These are phyloP conservation scores for Temnothorax unifasciatus DNA, from an alignment of 2,888 invertebrate genomes.

Conservation along the genomic window DNA sequence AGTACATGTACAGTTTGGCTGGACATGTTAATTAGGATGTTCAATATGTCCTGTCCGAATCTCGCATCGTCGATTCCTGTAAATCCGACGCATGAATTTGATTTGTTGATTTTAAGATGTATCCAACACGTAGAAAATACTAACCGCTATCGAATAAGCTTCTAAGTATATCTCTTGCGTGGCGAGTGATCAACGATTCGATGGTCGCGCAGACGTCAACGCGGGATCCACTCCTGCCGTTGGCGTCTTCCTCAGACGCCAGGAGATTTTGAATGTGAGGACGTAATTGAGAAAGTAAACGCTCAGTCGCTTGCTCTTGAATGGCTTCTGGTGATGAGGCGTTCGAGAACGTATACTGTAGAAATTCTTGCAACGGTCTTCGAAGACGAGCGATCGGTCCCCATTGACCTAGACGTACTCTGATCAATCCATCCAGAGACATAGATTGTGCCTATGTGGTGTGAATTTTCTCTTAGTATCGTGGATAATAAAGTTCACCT, in stretches of 20 bases:
- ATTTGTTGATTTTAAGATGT: conserved; percentile 13
- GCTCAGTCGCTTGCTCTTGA: conserved; percentile 72
- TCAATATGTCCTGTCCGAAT: conserved; percentile 71
- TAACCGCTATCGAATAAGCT: conserved; percentile 74
- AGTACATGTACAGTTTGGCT: conserved; percentile 74
- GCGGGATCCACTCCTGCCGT: conserved; percentile 56
- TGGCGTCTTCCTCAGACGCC: conserved; percentile 64
- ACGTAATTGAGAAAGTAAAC: conserved; percentile 73
- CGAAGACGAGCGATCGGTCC: conserved; percentile 75
- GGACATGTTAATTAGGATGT: conserved; percentile 70
- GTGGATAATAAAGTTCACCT: neutral
- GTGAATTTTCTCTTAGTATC: conserved; percentile 21
- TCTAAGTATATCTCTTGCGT: conserved; percentile 68
- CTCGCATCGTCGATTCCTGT: conserved; percentile 72
- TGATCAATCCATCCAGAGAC: conserved; percentile 72
- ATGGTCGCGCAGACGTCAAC: conserved; percentile 76
- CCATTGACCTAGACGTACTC: conserved; percentile 71
- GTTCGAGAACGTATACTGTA: conserved; percentile 74
- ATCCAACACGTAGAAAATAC: conserved; percentile 1
- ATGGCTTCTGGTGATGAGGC: conserved; percentile 59
- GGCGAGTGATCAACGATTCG: conserved; percentile 72
- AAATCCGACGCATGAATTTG: neutral
- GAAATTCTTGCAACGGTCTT: conserved; percentile 74
- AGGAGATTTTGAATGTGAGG: conserved; percentile 73
- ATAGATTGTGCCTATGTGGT: conserved; percentile 75